Conservation (phyloP, 1,140 invertebrate genomes). For the Brachystomella parvula region DNA sequence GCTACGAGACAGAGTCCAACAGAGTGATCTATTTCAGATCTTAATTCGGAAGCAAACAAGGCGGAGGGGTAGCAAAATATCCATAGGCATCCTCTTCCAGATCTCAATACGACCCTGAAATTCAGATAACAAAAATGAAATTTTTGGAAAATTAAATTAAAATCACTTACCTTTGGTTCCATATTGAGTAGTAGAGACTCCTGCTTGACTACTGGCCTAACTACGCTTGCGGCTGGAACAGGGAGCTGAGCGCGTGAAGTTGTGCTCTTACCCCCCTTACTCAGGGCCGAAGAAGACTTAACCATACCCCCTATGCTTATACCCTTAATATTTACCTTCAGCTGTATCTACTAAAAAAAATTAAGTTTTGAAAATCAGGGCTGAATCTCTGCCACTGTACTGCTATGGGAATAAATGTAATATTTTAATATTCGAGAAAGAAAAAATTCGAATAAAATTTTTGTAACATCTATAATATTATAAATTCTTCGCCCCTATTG, state of each 20-base stretch:
- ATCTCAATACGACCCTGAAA: slow-evolving; percentile 1
- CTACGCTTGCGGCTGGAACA: neutral
- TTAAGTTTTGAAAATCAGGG: too few relatives aligned
- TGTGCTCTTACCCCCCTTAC: neutral
- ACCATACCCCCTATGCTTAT: neutral
- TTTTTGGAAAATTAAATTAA: neutral
- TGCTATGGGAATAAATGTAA: too few relatives aligned
- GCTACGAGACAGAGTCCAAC: neutral
- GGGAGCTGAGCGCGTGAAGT: neutral
- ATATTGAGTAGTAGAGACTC: neutral
- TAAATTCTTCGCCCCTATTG: too few relatives aligned
- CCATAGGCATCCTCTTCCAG: neutral
- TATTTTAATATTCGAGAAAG: too few relatives aligned
- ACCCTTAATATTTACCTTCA: neutral
- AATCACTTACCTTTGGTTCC: neutral
- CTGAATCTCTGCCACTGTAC: too few relatives aligned
- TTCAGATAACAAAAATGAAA: neutral
- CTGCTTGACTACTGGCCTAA: neutral
- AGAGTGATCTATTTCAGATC: slow-evolving; percentile 4
- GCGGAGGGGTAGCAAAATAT: neutral
- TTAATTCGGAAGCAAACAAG: neutral
- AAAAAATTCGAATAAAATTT: too few relatives aligned
- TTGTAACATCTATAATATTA: too few relatives aligned
- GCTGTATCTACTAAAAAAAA: too few relatives aligned
- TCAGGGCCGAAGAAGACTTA: neutral